Evolutionary conservation across 2,113 vertebrate genomes (phyloP).

Genomic region (Climacteris rufus): DNA sequence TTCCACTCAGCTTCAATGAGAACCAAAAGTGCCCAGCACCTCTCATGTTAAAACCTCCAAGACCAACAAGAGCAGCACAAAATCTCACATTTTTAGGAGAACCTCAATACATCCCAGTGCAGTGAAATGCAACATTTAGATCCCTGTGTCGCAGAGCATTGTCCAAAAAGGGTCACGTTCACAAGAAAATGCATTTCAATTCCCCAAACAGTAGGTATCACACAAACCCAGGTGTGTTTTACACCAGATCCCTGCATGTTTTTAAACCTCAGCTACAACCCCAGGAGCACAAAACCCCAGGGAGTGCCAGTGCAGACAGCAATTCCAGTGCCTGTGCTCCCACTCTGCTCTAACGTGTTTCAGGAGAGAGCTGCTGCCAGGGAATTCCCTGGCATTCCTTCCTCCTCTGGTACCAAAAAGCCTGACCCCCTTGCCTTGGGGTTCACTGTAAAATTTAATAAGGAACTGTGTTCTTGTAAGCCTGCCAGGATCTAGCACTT

Average conservation of each 20-base stretch:
- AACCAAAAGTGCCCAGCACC: neutral
- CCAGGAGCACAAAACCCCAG: neutral
- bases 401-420: neutral
- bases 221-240: neutral
- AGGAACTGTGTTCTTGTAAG: neutral
- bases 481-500: neutral
- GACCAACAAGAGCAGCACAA: neutral
- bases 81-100: neutral
- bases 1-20: neutral
- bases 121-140: neutral
- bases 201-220: neutral
- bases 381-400: neutral
- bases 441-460: neutral
- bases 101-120: neutral
- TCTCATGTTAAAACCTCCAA: neutral
- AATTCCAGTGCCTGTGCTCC: neutral
- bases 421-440: neutral
- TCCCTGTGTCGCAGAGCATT: neutral
- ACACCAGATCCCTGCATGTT: neutral
- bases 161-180: neutral
- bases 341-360: neutral
- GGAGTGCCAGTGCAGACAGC: rapidly evolving
- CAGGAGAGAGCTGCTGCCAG: neutral
- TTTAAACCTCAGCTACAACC: neutral
- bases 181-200: neutral